Percentiles rank a stretch among this genome's conserved stretches.
Evolutionary conservation across 2,113 vertebrate genomes (phyloP).

Genomic region (Hydrochoerus hydrochaeris): DNA sequence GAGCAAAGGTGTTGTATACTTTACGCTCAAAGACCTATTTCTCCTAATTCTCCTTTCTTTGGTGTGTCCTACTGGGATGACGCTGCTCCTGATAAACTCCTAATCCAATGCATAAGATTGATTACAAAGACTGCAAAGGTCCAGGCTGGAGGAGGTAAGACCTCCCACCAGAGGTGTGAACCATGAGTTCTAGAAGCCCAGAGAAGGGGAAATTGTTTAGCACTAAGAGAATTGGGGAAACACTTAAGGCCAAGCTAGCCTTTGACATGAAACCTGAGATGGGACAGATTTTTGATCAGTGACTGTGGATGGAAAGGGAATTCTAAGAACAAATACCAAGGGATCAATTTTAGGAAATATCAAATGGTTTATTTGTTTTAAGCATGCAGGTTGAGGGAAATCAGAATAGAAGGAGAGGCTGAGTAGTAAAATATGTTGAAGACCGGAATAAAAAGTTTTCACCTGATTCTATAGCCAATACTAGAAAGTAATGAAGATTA

Average conservation of each 20-base stretch:
- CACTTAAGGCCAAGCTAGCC: background rate
- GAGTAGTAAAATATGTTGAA: background rate
- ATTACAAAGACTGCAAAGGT: background rate
- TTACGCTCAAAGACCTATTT: background rate
- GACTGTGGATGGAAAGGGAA: background rate
- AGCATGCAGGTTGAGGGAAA: background rate
- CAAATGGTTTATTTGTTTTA: background rate
- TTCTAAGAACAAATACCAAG: background rate
- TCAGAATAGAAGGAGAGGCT: background rate
- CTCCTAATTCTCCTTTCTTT: background rate
- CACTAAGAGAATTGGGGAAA: background rate
- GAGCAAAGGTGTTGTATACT: background rate
- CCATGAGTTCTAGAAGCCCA: accelerated
- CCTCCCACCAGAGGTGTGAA: background rate
- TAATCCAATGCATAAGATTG: background rate
- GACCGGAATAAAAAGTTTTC: background rate
- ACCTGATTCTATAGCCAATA: background rate
- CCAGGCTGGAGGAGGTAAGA: background rate
- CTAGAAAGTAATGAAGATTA: background rate
- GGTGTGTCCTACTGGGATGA: background rate
- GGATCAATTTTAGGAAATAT: background rate
- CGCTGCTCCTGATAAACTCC: background rate
- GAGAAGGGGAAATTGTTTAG: background rate
- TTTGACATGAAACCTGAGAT: background rate
- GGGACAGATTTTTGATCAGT: background rate